Conservation (phyloP, 2,113 vertebrate species). For the Motacilla alba region DNA sequence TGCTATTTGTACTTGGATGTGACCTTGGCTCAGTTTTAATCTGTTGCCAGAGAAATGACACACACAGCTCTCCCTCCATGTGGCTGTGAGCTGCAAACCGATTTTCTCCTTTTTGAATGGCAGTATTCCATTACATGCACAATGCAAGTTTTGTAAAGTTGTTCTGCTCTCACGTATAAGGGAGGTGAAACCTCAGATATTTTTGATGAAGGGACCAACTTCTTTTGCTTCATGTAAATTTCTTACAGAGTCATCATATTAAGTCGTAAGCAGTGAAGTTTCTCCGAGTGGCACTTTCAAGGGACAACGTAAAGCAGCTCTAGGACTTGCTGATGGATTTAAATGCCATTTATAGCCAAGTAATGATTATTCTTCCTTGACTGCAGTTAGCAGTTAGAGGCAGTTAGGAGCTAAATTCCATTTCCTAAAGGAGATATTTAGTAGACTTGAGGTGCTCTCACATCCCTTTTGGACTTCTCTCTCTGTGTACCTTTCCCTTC, state of each 20-base stretch:
- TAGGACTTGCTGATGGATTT: neutral
- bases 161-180: neutral
- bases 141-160: neutral
- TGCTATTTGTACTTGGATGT: neutral
- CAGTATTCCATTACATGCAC: accelerated
- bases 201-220: neutral
- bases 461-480: neutral
- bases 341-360: neutral
- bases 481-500: neutral
- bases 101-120: neutral
- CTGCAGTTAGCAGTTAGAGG: neutral
- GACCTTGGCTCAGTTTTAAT: neutral
- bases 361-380: neutral
- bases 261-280: neutral
- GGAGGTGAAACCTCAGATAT: neutral
- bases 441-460: neutral
- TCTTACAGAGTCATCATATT: neutral
- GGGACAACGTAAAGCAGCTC: neutral
- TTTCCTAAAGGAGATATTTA: neutral
- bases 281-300: neutral
- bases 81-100: neutral
- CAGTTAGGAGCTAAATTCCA: neutral
- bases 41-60: neutral
- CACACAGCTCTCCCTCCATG: accelerated
- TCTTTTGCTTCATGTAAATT: neutral